Base-by-base conservation (phyloP, 2,888 invertebrate species). In the Carpatolechia fugitivella region DNA sequence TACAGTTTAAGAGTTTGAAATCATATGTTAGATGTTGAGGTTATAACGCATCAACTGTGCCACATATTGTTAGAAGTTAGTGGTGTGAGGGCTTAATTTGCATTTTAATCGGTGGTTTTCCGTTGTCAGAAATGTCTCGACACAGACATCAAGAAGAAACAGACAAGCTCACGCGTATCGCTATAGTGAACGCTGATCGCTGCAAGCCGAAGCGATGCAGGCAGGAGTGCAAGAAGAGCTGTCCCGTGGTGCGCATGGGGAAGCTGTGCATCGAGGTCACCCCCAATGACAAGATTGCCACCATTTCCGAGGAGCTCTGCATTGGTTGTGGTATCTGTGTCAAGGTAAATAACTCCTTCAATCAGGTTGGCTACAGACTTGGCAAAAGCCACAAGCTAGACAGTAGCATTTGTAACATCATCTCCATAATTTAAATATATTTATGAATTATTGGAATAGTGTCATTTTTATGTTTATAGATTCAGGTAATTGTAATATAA, bases 241-340 rank as follows among this genome's bases (percentile, higher is more conserved):
- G 99, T 85, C 99, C 99, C 0, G 99, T 99, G 56, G 99, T 99
- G 59, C 94, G 99, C 66, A 99, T 99, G 98, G 99, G 99, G 77
- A 99, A 99, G 86, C 93, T 99, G 38, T 99, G 99, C 83, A 99
- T 99, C 74, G 99, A 99, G 92, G 99, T 99, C 40, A 94, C 94
- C 44, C 95, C 98, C 10, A 96, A 97, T 71, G 98, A 96, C 73
- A 99, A 99, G 91, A 98, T 99, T 68, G 98, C 99, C 36, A 94
- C 95, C 41, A 97, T 99, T 78, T 99, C 99, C 47, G 99, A 99
- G 88, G 98, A 99, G 82, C 91, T 99, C 3, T 99, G 99, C 86
- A 99, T 99, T 72, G 99, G 99, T 72, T 99, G 99, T 89, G 99
- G 99, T 94, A 99, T 99, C 74, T 99, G 99, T 91, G 97, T 98